A percentile compares a stretch with the other conserved stretches of the same genome.
Conservation (phyloP, 1,140 invertebrate species). For the Cherax destructor region DNA sequence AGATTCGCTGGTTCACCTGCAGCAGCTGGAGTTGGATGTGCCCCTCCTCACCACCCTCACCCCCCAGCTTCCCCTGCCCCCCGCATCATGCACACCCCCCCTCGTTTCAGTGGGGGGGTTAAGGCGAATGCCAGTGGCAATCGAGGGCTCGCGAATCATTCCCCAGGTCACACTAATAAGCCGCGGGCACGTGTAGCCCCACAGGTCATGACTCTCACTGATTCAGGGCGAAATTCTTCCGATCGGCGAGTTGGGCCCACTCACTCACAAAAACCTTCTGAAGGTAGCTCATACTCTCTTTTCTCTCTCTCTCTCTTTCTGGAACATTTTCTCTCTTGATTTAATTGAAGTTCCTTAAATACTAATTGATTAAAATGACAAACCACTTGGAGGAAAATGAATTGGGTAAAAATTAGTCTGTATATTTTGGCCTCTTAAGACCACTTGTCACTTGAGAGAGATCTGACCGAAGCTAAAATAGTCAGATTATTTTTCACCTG, state of each 20-base stretch:
- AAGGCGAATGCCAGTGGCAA: slow-evolving; percentile 17
- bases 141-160: slow-evolving; percentile 10
- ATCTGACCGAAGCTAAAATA: too few relatives aligned
- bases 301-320: not conserved
- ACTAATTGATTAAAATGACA: too few relatives aligned
- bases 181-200: slow-evolving; percentile 58
- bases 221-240: slow-evolving; percentile 27
- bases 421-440: too few relatives aligned
- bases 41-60: slow-evolving; percentile 59
- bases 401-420: too few relatives aligned
- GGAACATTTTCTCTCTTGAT: not conserved
- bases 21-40: slow-evolving; percentile 62
- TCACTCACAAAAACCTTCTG: slow-evolving; percentile 25
- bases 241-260: slow-evolving; percentile 23
- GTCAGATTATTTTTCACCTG: too few relatives aligned
- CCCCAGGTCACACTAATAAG: slow-evolving; percentile 33
- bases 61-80: slow-evolving; percentile 42
- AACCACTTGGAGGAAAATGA: too few relatives aligned
- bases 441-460: too few relatives aligned
- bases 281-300: slow-evolving; percentile 21
- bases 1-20: slow-evolving; percentile 63
- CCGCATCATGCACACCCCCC: slow-evolving; percentile 42
- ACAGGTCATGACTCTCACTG: slow-evolving; percentile 50
- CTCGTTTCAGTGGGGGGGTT: slow-evolving; percentile 14
- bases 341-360: too few relatives aligned